Evolutionary conservation across 64 coral and sea anemone species (phyloP), one percentile per base, ranked within the genome.

Genomic region (Astreopora myriophthalma): DNA sequence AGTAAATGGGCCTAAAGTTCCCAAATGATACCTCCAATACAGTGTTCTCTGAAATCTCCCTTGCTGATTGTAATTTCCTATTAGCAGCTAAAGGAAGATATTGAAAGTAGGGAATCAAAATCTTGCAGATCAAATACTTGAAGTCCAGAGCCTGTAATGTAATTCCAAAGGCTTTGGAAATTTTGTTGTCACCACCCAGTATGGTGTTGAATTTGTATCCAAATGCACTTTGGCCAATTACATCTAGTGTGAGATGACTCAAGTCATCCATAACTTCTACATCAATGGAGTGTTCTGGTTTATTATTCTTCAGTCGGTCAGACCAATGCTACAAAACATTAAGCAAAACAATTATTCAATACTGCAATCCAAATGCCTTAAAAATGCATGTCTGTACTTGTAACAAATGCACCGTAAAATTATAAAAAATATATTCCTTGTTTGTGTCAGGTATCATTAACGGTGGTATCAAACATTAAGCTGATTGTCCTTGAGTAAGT

Each of bases 141-240:
- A 69, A 76, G 25, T 89, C 73, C 8, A 88, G 34, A n/a, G 77
- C 93, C 34, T 73, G 49, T 2, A 94, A 25, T 44, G 89, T 31
- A 20, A 60, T 33, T 8, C 35, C 65, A 37, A 94, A 89, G 27
- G 93, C 73, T 42, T 85, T 83, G 28, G 93, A 85, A 37, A 94
- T 9, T 34, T 48, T 64, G 14, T 71, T 89, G 27, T 93, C 91
- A 16, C 70, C 70, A 35, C 35, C 81, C 30, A 94, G 75, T 1
- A 94, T 66, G 30, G 92, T 89, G 46, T 88, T 78, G 60, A 94
- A 94, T 28, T 82, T 71, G 33, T 73, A 94, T 22, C 92, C 92
- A 88, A 94, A 94, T 62, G 85, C 92, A 94, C 61, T 88, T 51
- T 94, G 69, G 9, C 92, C 92, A 49, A 94, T 94, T 9, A 89